Percentiles rank a stretch among this genome's conserved stretches.
These are phyloP conservation scores for Caenorhabditis angaria DNA, from an alignment of 2,888 invertebrate genomes.

Conservation along the genomic window DNA sequence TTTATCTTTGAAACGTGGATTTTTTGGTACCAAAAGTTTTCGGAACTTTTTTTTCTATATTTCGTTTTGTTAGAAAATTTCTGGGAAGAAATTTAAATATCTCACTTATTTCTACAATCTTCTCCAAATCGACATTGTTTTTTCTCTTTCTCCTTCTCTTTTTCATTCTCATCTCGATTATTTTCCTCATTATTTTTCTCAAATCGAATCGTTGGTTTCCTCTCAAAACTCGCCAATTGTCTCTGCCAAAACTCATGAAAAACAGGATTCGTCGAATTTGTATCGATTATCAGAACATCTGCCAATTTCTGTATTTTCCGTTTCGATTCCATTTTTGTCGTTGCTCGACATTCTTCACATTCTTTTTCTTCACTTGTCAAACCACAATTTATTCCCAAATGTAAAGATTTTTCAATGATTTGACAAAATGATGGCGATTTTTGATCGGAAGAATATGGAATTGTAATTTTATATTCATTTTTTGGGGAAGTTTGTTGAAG, in stretches of 20 bases:
- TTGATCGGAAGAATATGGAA: constrained; percentile 17
- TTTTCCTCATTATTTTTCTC: constrained; percentile 14
- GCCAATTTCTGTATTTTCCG: constrained; percentile 39
- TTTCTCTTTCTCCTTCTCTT: constrained; percentile 14
- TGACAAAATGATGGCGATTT: constrained; percentile 38
- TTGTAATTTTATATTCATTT: constrained; percentile 4
- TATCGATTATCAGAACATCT: constrained; percentile 48
- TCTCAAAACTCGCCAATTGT: constrained; percentile 25
- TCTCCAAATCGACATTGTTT: constrained; percentile 32
- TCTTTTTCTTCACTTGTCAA: constrained; percentile 24
- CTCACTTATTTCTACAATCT: constrained; percentile 24
- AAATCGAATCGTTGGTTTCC: constrained; percentile 17
- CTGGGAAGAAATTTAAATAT: not conserved
- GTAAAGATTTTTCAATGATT: constrained; percentile 49
- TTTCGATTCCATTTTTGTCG: constrained; percentile 38
- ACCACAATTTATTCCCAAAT: constrained; percentile 23
- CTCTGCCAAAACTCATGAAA: constrained; percentile 45
- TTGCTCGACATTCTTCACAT: constrained; percentile 27
- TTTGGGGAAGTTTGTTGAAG: constrained; percentile 1
- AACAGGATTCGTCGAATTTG: constrained; percentile 24
- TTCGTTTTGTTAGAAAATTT: too few species aligned
- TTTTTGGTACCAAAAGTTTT: too few species aligned
- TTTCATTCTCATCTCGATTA: not conserved
- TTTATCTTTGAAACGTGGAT: not conserved
- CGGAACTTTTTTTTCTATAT: too few species aligned